phyloP scores from a whole-genome alignment of 1,140 invertebrate genomes.

The Zophobas atratus region DNA sequence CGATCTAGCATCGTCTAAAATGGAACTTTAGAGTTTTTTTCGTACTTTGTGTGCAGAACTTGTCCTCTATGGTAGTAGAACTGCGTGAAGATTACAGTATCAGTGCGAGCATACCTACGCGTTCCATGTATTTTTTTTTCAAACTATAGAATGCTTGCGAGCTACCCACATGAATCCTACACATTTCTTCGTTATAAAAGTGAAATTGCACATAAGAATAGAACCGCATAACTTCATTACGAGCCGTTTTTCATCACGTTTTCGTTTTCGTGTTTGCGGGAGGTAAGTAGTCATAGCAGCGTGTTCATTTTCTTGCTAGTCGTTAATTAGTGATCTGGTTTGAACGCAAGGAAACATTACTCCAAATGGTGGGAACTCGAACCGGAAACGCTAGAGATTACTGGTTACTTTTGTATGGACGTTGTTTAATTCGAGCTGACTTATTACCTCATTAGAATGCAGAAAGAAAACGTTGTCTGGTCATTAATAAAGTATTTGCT shows the following conservation, averaged over 20 bases:
- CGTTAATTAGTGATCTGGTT: constrained; percentile 33
- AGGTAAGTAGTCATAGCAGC: neutral
- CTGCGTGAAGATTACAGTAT: constrained; percentile 30
- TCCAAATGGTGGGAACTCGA: constrained; percentile 32
- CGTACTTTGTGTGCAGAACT: neutral
- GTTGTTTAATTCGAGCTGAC: constrained; percentile 32
- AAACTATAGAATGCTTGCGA: constrained; percentile 14
- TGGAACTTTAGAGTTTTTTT: too few relatives aligned
- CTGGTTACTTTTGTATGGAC: constrained; percentile 27
- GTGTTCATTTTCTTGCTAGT: constrained; percentile 1
- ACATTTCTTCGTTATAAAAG: constrained; percentile 37
- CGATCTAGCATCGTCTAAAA: too few relatives aligned
- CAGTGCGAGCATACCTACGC: constrained; percentile 5
- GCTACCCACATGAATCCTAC: constrained; percentile 19
- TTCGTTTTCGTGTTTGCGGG: constrained; percentile 21
- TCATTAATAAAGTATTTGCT: constrained; percentile 41
- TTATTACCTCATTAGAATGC: constrained; percentile 39
- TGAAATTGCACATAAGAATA: constrained; percentile 45
- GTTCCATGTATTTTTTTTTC: constrained; percentile 29
- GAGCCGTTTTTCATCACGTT: constrained; percentile 28
- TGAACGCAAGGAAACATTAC: constrained; percentile 29
- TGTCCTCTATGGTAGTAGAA: neutral
- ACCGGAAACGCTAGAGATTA: constrained; percentile 36
- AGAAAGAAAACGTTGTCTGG: constrained; percentile 28
- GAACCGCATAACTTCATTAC: constrained; percentile 11